Conservation (phyloP, 2,888 invertebrate species). For the Alentia gelatinosa region DNA sequence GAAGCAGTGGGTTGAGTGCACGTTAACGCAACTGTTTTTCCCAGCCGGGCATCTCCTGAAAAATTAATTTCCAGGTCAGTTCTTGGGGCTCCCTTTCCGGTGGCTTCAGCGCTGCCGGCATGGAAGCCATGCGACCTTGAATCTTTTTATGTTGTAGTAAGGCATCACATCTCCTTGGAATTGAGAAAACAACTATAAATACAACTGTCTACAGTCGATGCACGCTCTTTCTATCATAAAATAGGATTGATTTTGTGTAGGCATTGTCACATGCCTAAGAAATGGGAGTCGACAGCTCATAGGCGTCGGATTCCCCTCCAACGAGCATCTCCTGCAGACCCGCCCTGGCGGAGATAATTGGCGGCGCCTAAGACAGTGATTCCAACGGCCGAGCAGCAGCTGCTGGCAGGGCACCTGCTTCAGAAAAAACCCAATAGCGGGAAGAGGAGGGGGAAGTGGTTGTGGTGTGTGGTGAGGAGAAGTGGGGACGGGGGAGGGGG, state of each 20-base stretch:
- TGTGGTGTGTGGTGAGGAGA: too few species aligned
- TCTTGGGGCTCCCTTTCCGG: neutral
- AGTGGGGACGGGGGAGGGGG: too few species aligned
- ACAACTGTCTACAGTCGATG: neutral
- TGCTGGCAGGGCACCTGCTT: neutral
- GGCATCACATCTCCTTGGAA: neutral
- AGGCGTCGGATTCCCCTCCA: too few species aligned
- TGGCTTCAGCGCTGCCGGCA: neutral
- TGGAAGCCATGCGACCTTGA: neutral
- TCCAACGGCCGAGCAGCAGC: neutral
- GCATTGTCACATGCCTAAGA: too few species aligned
- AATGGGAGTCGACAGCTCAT: too few species aligned
- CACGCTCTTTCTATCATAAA: neutral
- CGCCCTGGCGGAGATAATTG: too few species aligned
- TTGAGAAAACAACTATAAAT: neutral
- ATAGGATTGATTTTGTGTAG: neutral
- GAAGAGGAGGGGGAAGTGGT: too few species aligned
- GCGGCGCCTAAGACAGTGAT: neutral
- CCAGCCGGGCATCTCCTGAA: neutral
- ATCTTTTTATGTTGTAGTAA: neutral
- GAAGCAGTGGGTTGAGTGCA: neutral
- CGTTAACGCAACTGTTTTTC: neutral
- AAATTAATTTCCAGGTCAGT: neutral
- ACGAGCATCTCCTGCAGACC: too few species aligned
- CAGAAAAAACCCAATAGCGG: neutral